phyloP scores from a whole-genome alignment of 2,113 vertebrate species.

The Gobius niger region DNA sequence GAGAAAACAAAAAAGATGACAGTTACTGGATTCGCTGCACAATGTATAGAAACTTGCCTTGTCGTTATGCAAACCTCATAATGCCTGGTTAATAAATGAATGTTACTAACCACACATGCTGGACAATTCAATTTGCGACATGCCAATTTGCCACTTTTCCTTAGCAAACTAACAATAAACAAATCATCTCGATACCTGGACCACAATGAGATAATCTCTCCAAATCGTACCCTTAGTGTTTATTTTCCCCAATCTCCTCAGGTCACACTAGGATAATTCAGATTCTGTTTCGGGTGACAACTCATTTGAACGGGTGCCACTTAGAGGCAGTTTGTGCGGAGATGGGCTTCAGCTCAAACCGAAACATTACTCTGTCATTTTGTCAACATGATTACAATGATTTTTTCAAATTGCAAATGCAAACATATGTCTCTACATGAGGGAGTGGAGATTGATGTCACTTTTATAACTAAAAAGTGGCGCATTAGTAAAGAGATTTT shows the following conservation, averaged over 20 bases:
- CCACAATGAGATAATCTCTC: background rate
- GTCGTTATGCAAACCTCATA: too few relatives aligned
- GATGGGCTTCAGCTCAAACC: background rate
- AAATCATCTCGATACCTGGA: background rate
- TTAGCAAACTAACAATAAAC: background rate
- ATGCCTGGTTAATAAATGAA: too few relatives aligned
- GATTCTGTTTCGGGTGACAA: background rate
- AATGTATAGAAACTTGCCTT: too few relatives aligned
- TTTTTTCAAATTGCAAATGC: background rate
- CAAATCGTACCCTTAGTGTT: background rate
- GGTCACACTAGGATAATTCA: background rate
- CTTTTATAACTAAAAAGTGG: too few relatives aligned
- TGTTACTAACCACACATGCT: too few relatives aligned
- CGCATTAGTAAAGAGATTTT: too few relatives aligned
- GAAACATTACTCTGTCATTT: background rate
- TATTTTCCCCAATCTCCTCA: background rate
- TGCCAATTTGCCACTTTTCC: background rate
- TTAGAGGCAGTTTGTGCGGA: background rate
- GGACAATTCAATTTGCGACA: too few relatives aligned
- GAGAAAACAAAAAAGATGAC: slow-evolving; percentile 20
- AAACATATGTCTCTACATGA: too few relatives aligned
- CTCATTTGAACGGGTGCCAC: background rate
- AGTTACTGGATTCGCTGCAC: too few relatives aligned
- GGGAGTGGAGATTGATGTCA: too few relatives aligned
- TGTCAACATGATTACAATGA: background rate